Evolutionary conservation across 1,140 invertebrate genomes (phyloP).

Genomic region (Brachionus rotundiformis): DNA sequence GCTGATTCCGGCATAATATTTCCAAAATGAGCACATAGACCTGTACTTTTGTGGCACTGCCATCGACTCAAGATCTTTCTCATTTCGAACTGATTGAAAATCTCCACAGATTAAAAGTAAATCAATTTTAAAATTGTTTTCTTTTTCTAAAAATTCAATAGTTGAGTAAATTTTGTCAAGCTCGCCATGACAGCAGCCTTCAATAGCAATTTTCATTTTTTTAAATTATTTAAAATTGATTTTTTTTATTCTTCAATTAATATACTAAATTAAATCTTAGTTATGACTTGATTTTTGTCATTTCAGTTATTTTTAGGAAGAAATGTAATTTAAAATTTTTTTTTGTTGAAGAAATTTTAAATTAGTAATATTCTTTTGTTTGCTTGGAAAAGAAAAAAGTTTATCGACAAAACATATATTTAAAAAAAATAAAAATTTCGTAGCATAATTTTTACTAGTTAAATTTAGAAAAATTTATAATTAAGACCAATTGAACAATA

Average conservation of each 20-base stretch:
- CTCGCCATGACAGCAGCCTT: slow-evolving; percentile 96
- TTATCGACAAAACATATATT: too few species aligned
- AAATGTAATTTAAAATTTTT: neutral
- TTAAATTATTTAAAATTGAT: neutral
- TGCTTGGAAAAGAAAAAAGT: neutral
- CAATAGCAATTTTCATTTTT: slow-evolving; percentile 87
- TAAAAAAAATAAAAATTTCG: too few species aligned
- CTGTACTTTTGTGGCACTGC: slow-evolving; percentile 89
- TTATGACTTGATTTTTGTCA: slow-evolving; percentile 4
- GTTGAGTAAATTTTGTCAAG: slow-evolving; percentile 90
- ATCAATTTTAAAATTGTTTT: slow-evolving; percentile 69
- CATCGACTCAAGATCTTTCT: slow-evolving; percentile 77
- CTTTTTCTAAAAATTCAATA: slow-evolving; percentile 66
- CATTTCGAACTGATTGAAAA: slow-evolving; percentile 76
- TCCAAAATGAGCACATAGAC: slow-evolving; percentile 81
- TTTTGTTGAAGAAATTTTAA: neutral
- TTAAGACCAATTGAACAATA: too few species aligned
- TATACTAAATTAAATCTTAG: neutral
- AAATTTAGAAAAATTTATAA: too few species aligned
- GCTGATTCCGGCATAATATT: too few species aligned
- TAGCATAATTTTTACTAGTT: too few species aligned
- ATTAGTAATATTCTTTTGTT: neutral
- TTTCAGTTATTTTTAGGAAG: neutral
- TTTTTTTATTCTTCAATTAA: neutral
- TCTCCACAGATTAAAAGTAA: slow-evolving; percentile 94